phyloP scores from a whole-genome alignment of 2,797 vertebrate genomes.

The Rhadinocentrus ornatus region DNA sequence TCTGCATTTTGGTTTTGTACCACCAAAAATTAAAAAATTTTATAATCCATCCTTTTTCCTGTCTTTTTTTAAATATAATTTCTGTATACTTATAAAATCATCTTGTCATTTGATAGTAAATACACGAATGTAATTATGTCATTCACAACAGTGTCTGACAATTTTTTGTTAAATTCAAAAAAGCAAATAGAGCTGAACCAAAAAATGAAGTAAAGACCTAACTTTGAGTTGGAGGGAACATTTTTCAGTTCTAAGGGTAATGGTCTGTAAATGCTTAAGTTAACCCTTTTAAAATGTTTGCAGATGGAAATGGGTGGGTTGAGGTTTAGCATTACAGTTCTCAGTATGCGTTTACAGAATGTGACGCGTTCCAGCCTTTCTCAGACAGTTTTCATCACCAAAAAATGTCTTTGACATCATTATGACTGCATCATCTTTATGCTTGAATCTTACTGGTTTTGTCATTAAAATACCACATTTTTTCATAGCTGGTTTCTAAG shows the following conservation, averaged over 20 bases:
- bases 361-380: not conserved
- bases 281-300: conserved; percentile 21
- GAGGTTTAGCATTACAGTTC: not conserved
- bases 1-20: not conserved
- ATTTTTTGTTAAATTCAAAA: conserved; percentile 1
- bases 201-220: not conserved
- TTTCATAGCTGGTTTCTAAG: not conserved
- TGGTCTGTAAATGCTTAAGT: conserved; percentile 24
- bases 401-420: conserved; percentile 12
- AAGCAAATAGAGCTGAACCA: not conserved
- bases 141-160: not conserved
- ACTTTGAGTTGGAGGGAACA: conserved; percentile 2
- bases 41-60: not conserved
- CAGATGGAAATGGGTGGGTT: conserved; percentile 27
- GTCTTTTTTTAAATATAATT: not conserved
- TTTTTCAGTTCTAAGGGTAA: conserved; percentile 6
- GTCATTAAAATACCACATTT: not conserved
- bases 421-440: not conserved
- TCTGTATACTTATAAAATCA: not conserved
- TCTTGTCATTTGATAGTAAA: not conserved
- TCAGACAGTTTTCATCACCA: conserved; percentile 4
- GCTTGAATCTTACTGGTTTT: not conserved
- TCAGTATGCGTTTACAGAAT: not conserved
- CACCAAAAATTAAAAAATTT: not conserved
- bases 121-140: not conserved